Evolutionary conservation across 2,113 vertebrate genomes (phyloP).

Genomic region (Tupaia tana): DNA sequence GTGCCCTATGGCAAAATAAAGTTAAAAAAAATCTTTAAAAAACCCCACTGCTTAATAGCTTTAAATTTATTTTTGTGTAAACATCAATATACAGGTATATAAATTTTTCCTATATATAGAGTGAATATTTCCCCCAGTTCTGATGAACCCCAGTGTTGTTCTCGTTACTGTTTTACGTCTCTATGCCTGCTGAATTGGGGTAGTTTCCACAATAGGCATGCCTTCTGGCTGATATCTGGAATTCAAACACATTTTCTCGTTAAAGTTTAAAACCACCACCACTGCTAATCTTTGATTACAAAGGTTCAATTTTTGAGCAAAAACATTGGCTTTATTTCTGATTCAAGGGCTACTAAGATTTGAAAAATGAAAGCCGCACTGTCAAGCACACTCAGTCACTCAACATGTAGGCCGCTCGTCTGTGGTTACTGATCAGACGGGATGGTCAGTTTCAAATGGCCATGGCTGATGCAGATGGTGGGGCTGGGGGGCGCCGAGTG

Average conservation of each 20-base stretch:
- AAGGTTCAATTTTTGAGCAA: neutral
- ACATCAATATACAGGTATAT: no score
- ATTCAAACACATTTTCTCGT: neutral
- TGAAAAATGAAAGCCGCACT: neutral
- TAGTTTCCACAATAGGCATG: neutral
- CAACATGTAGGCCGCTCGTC: neutral
- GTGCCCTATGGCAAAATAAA: no score
- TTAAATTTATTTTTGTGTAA: no score
- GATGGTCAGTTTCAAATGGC: neutral
- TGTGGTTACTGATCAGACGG: neutral
- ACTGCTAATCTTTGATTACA: neutral
- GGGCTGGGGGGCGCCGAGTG: neutral
- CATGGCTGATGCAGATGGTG: neutral
- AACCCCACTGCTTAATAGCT: no score
- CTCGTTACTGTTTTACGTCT: neutral
- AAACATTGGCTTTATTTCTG: neutral
- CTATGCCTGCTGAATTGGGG: neutral
- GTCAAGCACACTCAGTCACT: constrained; percentile 1
- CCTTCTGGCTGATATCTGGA: neutral
- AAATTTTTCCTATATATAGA: neutral
- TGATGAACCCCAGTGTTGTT: neutral
- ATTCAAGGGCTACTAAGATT: neutral
- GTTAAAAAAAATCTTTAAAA: no score
- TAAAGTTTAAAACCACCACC: neutral
- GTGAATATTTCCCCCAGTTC: neutral